A percentile compares a stretch with the other conserved stretches of the same genome.
phyloP scores from a whole-genome alignment of 2,888 invertebrate species.

The Oxycera nigricornis region DNA sequence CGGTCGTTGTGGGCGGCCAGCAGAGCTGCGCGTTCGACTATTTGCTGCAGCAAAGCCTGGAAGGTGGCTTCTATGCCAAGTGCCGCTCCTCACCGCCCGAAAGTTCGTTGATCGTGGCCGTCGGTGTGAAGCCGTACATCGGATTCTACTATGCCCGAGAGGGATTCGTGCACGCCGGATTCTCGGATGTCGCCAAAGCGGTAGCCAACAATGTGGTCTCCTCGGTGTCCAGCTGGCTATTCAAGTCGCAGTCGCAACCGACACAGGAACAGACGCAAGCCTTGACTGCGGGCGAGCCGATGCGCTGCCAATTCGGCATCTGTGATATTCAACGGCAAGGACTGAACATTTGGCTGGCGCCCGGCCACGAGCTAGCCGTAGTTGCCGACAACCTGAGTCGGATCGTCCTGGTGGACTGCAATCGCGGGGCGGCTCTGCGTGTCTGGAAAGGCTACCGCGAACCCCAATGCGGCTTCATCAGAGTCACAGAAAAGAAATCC shows the following conservation, averaged over 20 bases:
- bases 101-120: constrained; percentile 76
- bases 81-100: constrained; percentile 78
- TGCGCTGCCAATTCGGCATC: constrained; percentile 81
- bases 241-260: constrained; percentile 59
- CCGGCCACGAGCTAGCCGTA: constrained; percentile 75
- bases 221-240: constrained; percentile 74
- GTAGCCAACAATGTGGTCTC: constrained; percentile 87
- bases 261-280: constrained; percentile 57
- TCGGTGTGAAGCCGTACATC: constrained; percentile 83
- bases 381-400: constrained; percentile 87
- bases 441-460: constrained; percentile 97
- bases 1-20: constrained; percentile 77
- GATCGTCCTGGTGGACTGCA: constrained; percentile 84
- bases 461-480: constrained; percentile 93
- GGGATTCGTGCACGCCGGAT: constrained; percentile 80
- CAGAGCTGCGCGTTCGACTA: constrained; percentile 76
- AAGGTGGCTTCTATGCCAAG: constrained; percentile 61
- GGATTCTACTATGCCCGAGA: constrained; percentile 91
- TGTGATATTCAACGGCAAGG: constrained; percentile 82
- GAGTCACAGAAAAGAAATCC: constrained; percentile 72
- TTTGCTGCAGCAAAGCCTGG: constrained; percentile 66
- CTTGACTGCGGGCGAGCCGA: constrained; percentile 66
- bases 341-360: constrained; percentile 76
- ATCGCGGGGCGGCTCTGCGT: constrained; percentile 77
- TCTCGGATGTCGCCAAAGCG: constrained; percentile 92